Evolutionary conservation across 1,140 invertebrate species (phyloP), one percentile per base, ranked within the genome.

Genomic region (Trialeurodes vaporariorum): DNA sequence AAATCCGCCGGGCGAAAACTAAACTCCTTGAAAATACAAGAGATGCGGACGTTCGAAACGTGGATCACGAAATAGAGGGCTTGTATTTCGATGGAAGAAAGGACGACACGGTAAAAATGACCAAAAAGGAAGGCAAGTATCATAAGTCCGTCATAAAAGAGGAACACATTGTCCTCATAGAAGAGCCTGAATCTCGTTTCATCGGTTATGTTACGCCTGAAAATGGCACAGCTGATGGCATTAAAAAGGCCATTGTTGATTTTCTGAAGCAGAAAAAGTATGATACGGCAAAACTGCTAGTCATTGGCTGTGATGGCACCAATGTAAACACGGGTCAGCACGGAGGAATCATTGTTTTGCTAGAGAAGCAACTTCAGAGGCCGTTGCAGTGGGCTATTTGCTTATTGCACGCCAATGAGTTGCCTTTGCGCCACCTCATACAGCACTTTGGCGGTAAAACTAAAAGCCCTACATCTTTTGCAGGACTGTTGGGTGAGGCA

Each of bases 131-230:
- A 27, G 65, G 64, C 27, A 76, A 72, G 69, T 67, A 27, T 49
- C 63, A 70, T 64, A 13, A 24, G 63, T 69, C 61, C 59, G 67
- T 64, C 66, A 27, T 66, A 22, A 66, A 66, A 66, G 68, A 73
- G 61, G 72, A 74, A 24, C 72, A 73, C 34, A 70, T 72, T 26
- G 71, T 73, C 0, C 24, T 76, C 12, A 64, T 75, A 24, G 58
- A 67, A 61, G 73, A 75, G 68, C 74, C 72, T n/a, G 72, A 69
- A 12, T 72, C 69, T 27, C 22, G 63, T 21, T 75, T 73, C 66
- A 68, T 75, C 12, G 71, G 71, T 27, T 71, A 73, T 64, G 49
- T 62, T 23, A 68, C 64, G 66, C 73, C 72, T 59, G 62, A 66
- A 49, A 64, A 68, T 40, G 68, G 69, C 59, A 70, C 62, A 63